A percentile compares a stretch with the other conserved stretches of the same genome.
Conservation (phyloP, 2,113 vertebrate genomes). For the Phoxinus phoxinus region DNA sequence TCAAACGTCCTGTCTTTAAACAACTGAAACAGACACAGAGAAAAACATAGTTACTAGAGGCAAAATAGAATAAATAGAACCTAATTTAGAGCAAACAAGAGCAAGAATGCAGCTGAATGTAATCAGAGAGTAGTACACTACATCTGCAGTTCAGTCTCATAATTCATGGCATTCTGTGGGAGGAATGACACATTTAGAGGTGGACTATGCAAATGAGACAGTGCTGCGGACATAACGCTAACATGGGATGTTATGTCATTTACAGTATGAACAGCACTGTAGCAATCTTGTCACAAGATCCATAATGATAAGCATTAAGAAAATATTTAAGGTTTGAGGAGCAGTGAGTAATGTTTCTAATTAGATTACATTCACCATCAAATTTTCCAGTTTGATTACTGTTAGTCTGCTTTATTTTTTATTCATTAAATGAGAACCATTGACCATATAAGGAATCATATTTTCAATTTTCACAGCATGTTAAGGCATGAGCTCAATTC, state of each 20-base stretch:
- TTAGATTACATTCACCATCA: conserved; percentile 1
- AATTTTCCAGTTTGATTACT: not conserved
- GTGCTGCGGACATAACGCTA: conserved; percentile 28
- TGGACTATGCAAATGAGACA: conserved; percentile 34
- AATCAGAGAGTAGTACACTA: not conserved
- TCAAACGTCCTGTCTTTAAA: conserved; percentile 68
- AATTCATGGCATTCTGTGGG: conserved; percentile 27
- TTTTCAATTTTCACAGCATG: not conserved
- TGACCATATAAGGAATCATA: not conserved
- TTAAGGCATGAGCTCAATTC: not conserved
- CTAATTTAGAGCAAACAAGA: not conserved
- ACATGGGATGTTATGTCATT: conserved; percentile 21
- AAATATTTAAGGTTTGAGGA: not conserved
- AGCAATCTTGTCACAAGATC: not conserved
- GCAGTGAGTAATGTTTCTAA: not conserved
- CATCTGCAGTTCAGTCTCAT: conserved; percentile 13
- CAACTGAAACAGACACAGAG: not conserved
- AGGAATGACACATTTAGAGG: conserved; percentile 38
- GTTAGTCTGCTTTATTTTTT: not conserved
- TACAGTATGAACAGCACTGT: conserved; percentile 26
- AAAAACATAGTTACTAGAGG: conserved; percentile 14
- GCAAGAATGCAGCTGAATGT: conserved; percentile 1
- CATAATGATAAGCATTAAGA: not conserved
- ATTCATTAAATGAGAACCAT: not conserved
- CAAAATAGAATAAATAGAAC: not conserved